Evolutionary conservation across 2,113 vertebrate species (phyloP), one percentile per base, ranked within the genome.

Genomic region (Neolamprologus kungweensis): DNA sequence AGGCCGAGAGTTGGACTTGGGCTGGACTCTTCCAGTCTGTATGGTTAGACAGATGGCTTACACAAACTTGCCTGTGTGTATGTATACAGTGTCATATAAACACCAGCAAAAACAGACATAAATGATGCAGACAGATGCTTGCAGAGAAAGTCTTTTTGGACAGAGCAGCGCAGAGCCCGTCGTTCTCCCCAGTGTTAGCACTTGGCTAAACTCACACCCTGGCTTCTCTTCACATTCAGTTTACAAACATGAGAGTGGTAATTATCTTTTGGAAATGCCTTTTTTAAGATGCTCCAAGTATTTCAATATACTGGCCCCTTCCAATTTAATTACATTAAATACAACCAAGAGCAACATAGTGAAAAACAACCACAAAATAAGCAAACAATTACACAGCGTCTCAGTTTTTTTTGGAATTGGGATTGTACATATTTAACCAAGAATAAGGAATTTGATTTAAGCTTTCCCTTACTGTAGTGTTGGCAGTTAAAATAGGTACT

Each of bases 331-430:
- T 42, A 23, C 37, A 42, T 42, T 8, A 71, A 71, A 42, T 40
- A 71, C 3, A 16, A 40, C 63, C 19, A 40, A 71, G 63, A 71
- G 35, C 35, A 42, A 1, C 35, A 40, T 60, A 19, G 3, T 23
- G 7, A 71, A 42, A 71, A 23, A 40, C 63, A 68, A 21, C 35
- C 19, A 8, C 6, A 68, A 68, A 68, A 63, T 40, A 40, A 40
- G 6, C 0, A 40, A 68, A 40, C 33, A 0, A 40, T 68, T 68
- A 40, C 63, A 40, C 35, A 68, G 33, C 5, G 1, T 68, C 33
- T n/a, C 33, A 68, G 11, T 2, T 37, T 37, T 21, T 26, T 21
- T 68, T n/a, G 5, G 35, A 23, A 40, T 0, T 0, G 5, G 1
- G 7, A 42, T 71, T 71, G 35, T 71, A 45, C 3, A 73, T 10